Percentiles rank a stretch among this genome's conserved stretches.
Evolutionary conservation across 2,888 invertebrate genomes (phyloP).

Genomic region (Orthosia gothica): DNA sequence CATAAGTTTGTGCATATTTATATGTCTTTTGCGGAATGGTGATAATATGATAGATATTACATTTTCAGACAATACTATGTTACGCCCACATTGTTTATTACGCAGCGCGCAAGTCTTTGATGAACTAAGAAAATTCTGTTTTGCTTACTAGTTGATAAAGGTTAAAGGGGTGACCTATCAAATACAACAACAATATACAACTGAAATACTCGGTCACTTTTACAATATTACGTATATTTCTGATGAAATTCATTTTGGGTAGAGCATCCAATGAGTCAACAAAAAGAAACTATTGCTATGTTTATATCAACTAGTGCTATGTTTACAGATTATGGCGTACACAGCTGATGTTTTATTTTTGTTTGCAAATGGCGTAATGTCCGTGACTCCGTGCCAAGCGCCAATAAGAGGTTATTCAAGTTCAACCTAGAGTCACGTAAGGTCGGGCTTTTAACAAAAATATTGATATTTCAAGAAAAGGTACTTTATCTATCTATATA

Average conservation of each 20-base stretch:
- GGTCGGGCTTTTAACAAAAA: neutral
- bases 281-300: slow-evolving; percentile 26
- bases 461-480: neutral
- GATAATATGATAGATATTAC: neutral
- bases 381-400: neutral
- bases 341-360: slow-evolving; percentile 52
- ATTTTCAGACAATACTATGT: slow-evolving; percentile 11
- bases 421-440: slow-evolving; percentile 41
- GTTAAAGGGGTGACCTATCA: slow-evolving; percentile 24
- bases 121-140: slow-evolving; percentile 7
- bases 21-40: no score
- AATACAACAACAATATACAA: neutral
- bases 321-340: slow-evolving; percentile 18
- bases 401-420: slow-evolving; percentile 33
- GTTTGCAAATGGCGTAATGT: slow-evolving; percentile 38
- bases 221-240: neutral
- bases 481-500: neutral
- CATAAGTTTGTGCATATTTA: no score
- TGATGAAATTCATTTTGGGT: slow-evolving; percentile 12
- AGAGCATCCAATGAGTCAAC: neutral
- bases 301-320: neutral
- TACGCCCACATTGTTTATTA: neutral
- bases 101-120: neutral
- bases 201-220: slow-evolving; percentile 22
- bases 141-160: slow-evolving; percentile 12